Evolutionary conservation across 2,888 invertebrate genomes (phyloP), one percentile per base, ranked within the genome.

Genomic region (Limenitis camilla): DNA sequence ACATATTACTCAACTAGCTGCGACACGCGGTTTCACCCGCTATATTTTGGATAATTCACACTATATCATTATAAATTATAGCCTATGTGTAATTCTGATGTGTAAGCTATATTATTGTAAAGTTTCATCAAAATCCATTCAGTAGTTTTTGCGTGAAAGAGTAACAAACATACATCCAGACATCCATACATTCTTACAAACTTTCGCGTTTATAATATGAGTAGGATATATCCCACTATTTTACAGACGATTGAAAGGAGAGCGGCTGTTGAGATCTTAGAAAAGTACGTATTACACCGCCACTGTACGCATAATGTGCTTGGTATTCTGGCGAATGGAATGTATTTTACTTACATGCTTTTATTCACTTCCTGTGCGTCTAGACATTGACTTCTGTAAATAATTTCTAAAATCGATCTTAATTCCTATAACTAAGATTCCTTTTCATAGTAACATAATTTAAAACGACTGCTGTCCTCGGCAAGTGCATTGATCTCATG

Each of bases 401-500:
- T 39, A 11, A 52, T 54, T 43, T 55, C 67, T 56, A 80, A 81
- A 76, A 65, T 64, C 70, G 70, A 63, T 76, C 83, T 78, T 80
- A 78, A 61, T 32, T 60, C 52, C 66, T 48, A 51, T 55, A 49
- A 55, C 66, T 58, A 84, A 81, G 80, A 77, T 75, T 71, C 66
- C 64, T 73, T 76, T 76, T 82, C 67, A 69, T 68, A 71, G 69
- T 69, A 73, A 75, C 75, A 74, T 76, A 72, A 71, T 81, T 82
- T 84, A 85, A 82, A 85, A 78, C 78, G 74, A 78, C 81, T 72
- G 75, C 82, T 82, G 84, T 86, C 84, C 85, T 86, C 79, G 69
- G 76, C 79, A 84, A 86, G 87, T 86, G 86, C 87, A 87, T 87
- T 87, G 87, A 85, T 87, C 87, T 85, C 81, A 64, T 66, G 69